phyloP scores from a whole-genome alignment of 2,888 invertebrate species.

The Eristalis intricaria region DNA sequence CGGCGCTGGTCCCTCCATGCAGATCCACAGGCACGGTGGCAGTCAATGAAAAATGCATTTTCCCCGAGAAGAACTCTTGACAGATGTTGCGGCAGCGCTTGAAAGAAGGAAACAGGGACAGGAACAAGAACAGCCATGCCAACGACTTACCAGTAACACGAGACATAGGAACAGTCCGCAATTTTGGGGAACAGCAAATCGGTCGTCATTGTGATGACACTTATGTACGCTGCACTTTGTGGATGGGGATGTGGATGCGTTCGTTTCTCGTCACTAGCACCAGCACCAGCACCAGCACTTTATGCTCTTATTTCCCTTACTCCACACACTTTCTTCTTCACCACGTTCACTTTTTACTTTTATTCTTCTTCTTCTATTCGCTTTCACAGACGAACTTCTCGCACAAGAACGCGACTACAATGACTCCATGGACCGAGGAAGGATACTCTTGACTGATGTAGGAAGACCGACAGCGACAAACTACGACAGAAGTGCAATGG shows the following conservation, averaged over 20 bases:
- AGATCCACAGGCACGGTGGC: background rate
- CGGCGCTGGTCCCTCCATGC: background rate
- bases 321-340: slow-evolving; percentile 20
- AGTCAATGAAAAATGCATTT: slow-evolving; percentile 35
- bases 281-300: slow-evolving; percentile 39
- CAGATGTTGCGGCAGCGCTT: slow-evolving; percentile 29
- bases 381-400: background rate
- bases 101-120: slow-evolving; percentile 10
- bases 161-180: slow-evolving; percentile 91
- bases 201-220: slow-evolving; percentile 77
- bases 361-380: background rate
- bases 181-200: slow-evolving; percentile 87
- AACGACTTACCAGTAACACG: slow-evolving; percentile 90
- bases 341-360: slow-evolving; percentile 16
- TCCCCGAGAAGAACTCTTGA: slow-evolving; percentile 24
- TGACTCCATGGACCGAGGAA: slow-evolving; percentile 3
- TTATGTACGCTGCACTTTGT: slow-evolving; percentile 15
- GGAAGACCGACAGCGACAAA: slow-evolving; percentile 32
- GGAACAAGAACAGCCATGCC: background rate
- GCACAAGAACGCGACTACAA: slow-evolving; percentile 9
- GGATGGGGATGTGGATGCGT: slow-evolving; percentile 61
- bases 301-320: background rate
- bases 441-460: slow-evolving; percentile 3
- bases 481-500: slow-evolving; percentile 37
- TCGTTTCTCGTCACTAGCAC: slow-evolving; percentile 60